Conservation (phyloP, 37 sponge, comb jelly and placozoan species). For the Geodia barretti region DNA sequence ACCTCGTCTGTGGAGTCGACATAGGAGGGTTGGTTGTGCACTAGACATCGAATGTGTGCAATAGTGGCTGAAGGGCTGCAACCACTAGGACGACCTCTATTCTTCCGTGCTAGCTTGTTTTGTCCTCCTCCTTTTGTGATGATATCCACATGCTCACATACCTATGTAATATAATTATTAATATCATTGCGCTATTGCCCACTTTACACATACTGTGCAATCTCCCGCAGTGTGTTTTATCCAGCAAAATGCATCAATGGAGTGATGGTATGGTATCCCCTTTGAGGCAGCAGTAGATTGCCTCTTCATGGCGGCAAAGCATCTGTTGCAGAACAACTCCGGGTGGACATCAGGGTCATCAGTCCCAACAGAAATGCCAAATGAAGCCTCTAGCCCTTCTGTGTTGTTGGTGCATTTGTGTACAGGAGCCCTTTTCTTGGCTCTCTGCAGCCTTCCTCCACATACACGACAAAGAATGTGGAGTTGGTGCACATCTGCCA, state of each 20-base stretch:
- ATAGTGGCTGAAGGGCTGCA: too few relatives aligned
- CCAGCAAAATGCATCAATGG: too few relatives aligned
- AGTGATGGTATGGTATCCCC: not conserved
- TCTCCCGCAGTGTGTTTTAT: too few relatives aligned
- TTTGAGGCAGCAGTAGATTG: not conserved
- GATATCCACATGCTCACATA: not conserved
- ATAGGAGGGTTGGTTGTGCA: not conserved
- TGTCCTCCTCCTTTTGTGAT: not conserved
- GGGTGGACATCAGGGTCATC: not conserved
- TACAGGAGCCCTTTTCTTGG: not conserved
- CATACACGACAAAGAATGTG: not conserved
- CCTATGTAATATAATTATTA: not conserved
- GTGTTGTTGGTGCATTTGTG: not conserved
- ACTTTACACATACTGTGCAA: not conserved
- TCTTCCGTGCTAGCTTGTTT: slow-evolving; percentile 3
- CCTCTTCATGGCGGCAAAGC: not conserved
- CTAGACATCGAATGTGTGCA: not conserved
- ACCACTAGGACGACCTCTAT: not conserved
- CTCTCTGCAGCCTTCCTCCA: not conserved
- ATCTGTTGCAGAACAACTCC: not conserved
- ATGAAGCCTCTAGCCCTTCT: not conserved
- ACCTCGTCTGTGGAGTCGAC: not conserved
- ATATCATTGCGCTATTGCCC: not conserved
- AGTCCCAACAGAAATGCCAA: not conserved
- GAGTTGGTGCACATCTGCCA: too few relatives aligned